phyloP scores from a whole-genome alignment of 2,888 invertebrate species.

The Leptinotarsa peninsularis region DNA sequence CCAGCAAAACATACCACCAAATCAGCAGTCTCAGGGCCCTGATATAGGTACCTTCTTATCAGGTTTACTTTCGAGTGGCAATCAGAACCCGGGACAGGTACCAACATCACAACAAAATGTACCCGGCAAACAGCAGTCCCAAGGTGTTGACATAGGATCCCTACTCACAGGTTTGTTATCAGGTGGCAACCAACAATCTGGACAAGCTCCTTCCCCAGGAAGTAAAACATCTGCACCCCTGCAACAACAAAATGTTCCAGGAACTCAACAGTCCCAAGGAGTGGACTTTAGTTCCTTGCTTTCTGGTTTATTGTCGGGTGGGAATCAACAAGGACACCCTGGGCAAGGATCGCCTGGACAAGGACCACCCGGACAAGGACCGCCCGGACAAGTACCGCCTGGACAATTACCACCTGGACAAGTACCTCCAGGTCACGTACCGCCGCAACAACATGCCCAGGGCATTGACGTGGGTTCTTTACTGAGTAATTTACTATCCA shows the following conservation, averaged over 20 bases:
- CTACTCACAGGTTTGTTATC: conserved; percentile 36
- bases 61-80: conserved; percentile 26
- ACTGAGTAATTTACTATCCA: conserved; percentile 17
- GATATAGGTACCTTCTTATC: conserved; percentile 35
- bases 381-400: conserved; percentile 1
- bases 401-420: conserved; percentile 11
- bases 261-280: conserved; percentile 19
- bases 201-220: not conserved
- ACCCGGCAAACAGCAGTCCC: conserved; percentile 21
- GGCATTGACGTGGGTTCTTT: conserved; percentile 34
- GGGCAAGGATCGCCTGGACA: not conserved
- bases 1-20: conserved; percentile 23
- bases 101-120: conserved; percentile 19
- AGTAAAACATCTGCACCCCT: conserved; percentile 7
- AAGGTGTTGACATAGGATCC: conserved; percentile 34
- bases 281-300: conserved; percentile 37
- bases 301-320: conserved; percentile 41
- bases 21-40: conserved; percentile 31
- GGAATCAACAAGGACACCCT: conserved; percentile 26
- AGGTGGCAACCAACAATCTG: conserved; percentile 36
- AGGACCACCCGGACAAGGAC: conserved; percentile 1
- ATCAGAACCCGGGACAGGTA: conserved; percentile 29
- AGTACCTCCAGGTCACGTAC: conserved; percentile 8
- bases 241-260: conserved; percentile 19
- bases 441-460: conserved; percentile 24